Evolutionary conservation across 2,797 vertebrate genomes (phyloP), one percentile per base, ranked within the genome.

Genomic region (Characodon lateralis): DNA sequence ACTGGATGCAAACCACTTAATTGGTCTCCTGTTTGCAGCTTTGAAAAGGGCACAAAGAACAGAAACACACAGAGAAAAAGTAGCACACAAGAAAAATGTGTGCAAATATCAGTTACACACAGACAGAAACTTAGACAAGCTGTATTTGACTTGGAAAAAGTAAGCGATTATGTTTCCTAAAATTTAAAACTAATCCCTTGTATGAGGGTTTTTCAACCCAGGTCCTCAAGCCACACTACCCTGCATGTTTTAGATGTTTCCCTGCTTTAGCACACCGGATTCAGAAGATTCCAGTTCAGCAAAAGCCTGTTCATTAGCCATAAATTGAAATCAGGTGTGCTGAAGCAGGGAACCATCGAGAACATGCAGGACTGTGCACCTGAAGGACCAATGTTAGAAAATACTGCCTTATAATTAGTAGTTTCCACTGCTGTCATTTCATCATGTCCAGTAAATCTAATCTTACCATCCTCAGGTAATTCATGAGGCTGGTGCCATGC

Each of bases 391-490:
- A 35, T 3, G 35, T 35, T 35, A 35, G 4, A 35, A 35, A 35
- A 35, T 35, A 35, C 35, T 35, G 56, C 74, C 76, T 59, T 28
- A 26, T 51, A 24, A 31, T n/a, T 28, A 63, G 18, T 2, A 56
- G 46, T 63, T 68, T 65, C 8, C 53, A 10, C 35, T 79, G 58
- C 79, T 2, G 7, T 51, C 35, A 68, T 70, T 28, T 76, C 61
- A 55, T 0, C 31, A 66, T 35, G n/a, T 78, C 81, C 79, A 80
- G 77, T 72, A 70, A 75, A 81, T 78, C 73, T 75, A 84, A 74
- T 73, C 97, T 99, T 96, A 99, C 98, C 98, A 99, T 99, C 94
- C 98, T 96, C 91, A 99, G 96, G 94, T 99, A 99, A 95, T 99
- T 99, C 98, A 99, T 99, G 85, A 99, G 96, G 93, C 98, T 99